A percentile compares a stretch with the other conserved stretches of the same genome.
phyloP scores from a whole-genome alignment of 2,113 vertebrate species.

The Xyrauchen texanus region DNA sequence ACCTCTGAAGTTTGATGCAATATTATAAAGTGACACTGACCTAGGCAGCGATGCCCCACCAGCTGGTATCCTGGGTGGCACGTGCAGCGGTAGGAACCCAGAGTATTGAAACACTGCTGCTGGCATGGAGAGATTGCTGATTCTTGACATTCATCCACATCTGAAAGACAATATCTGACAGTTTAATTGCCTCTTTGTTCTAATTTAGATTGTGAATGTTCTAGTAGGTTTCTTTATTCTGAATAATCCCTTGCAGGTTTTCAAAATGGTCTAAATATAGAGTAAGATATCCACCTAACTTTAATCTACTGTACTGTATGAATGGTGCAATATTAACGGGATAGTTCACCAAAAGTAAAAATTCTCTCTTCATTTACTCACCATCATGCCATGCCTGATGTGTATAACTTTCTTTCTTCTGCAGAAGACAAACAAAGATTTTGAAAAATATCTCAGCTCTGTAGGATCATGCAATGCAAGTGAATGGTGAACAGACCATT shows the following conservation, averaged over 20 bases:
- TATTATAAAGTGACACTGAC: slow-evolving; percentile 63
- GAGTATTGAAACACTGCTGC: slow-evolving; percentile 79
- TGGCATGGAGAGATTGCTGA: slow-evolving; percentile 78
- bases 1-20: too few relatives aligned
- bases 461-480: too few relatives aligned
- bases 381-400: too few relatives aligned
- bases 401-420: too few relatives aligned
- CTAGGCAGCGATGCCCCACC: slow-evolving; percentile 74
- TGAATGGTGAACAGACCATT: too few relatives aligned
- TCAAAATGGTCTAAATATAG: too few relatives aligned
- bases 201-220: background rate
- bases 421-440: too few relatives aligned
- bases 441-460: too few relatives aligned
- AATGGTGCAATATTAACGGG: too few relatives aligned
- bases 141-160: slow-evolving; percentile 80
- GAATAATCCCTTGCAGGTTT: background rate
- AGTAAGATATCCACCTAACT: too few relatives aligned
- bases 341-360: background rate
- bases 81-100: slow-evolving; percentile 77
- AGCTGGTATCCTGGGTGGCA: slow-evolving; percentile 79
- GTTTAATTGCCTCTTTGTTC: background rate
- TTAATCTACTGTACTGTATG: too few relatives aligned
- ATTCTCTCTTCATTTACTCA: background rate
- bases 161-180: slow-evolving; percentile 59
- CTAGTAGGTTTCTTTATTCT: too few relatives aligned